Base-by-base conservation (phyloP, 2,113 vertebrate genomes). In the Eretmochelys imbricata region DNA sequence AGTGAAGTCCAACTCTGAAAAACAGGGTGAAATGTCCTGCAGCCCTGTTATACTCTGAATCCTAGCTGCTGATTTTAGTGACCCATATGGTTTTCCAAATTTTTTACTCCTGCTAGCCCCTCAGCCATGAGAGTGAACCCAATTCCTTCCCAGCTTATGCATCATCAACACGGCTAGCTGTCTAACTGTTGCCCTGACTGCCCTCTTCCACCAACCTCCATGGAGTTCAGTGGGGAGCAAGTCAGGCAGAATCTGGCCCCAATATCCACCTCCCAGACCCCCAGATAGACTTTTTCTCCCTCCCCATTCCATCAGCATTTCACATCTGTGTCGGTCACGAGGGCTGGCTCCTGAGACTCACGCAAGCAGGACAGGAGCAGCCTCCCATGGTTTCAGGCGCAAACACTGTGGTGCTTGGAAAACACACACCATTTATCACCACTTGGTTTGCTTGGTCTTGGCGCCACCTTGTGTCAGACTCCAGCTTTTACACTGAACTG, bases 191-290 rank as follows among this genome's bases (percentile, higher is more conserved):
- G 49, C 79, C 16, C 0, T 0, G 9, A 79, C 81, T 42, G 14
- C 4, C 46, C 42, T 12, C 81, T 79, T 29, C 55, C 57, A 29
- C 25, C 57, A 62, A 62, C 5, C 46, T 50, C 55, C 2, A 38
- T 5, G 24, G n/a, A 54, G 81, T 57, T 72, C 65, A 54, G 55
- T 76, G 42, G 76, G 35, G 35, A 14, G 42, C 29, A 4, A 24
- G 1, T 5, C 62, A 59, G n/a, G 46, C 53, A 89, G 35, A 38
- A 82, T 59, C 7, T 55, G 46, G 92, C 85, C 25, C 14, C 75
- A 53, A 3, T 1, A 2, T 54, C 48, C 50, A 10, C 10, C 0
- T 0, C 38, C 2, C 54, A 38, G 59, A 29, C 82, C 38, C 10
- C 65, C 42, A 49, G 42, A 88, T 25, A 31, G 69, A 78, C 50